Evolutionary conservation across 1,140 invertebrate species (phyloP).

Genomic region (Zaprionus vittiger): DNA sequence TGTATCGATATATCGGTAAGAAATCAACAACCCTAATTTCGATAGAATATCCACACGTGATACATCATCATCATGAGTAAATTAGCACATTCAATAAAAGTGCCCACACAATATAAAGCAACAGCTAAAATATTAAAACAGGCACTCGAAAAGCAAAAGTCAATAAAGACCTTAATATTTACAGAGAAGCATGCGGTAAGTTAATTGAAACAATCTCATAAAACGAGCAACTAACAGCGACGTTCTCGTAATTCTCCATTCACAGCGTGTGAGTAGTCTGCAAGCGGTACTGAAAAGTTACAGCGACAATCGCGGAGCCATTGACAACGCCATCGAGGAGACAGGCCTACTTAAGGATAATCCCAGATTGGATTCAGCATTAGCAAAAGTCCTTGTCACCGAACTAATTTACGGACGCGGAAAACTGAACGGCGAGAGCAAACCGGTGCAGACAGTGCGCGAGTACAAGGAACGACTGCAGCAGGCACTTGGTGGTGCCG

Average conservation of each 20-base stretch:
- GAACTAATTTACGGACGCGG: slow-evolving; percentile 93
- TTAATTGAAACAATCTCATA: not conserved
- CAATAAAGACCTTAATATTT: slow-evolving; percentile 90
- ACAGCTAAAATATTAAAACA: slow-evolving; percentile 86
- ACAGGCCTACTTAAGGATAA: slow-evolving; percentile 88
- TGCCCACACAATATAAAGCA: slow-evolving; percentile 90
- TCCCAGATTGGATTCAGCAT: slow-evolving; percentile 88
- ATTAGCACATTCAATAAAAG: slow-evolving; percentile 89
- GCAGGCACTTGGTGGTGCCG: slow-evolving; percentile 71
- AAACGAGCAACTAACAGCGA: not conserved
- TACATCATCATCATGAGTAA: slow-evolving; percentile 60
- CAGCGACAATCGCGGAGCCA: slow-evolving; percentile 87
- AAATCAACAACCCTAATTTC: slow-evolving; percentile 8
- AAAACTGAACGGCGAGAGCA: slow-evolving; percentile 87
- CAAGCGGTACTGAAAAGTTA: slow-evolving; percentile 89
- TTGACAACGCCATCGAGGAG: slow-evolving; percentile 88
- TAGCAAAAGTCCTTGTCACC: slow-evolving; percentile 91
- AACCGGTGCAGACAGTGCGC: slow-evolving; percentile 89
- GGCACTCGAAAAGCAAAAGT: slow-evolving; percentile 88
- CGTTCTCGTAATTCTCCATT: slow-evolving; percentile 15
- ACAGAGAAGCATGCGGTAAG: slow-evolving; percentile 88
- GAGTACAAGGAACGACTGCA: slow-evolving; percentile 87
- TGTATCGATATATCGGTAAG: slow-evolving; percentile 20
- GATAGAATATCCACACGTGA: slow-evolving; percentile 45
- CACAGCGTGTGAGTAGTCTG: slow-evolving; percentile 63